phyloP scores from a whole-genome alignment of 2,113 vertebrate genomes.

The Eubucco bourcierii region DNA sequence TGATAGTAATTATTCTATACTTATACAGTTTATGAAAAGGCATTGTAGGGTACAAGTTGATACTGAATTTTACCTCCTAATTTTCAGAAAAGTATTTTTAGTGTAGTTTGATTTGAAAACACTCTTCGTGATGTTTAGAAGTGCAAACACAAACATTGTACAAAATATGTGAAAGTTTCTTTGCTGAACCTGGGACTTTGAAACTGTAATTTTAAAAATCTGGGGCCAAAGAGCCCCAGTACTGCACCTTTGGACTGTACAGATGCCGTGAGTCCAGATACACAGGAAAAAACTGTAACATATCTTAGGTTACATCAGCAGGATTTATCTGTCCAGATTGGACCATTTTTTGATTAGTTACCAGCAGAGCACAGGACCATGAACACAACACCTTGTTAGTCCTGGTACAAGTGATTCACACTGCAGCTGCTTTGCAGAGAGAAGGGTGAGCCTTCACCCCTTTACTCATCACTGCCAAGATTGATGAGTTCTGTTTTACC shows the following conservation, averaged over 20 bases:
- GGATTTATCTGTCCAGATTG: background rate
- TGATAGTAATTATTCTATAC: background rate
- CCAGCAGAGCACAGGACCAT: background rate
- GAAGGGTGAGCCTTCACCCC: accelerated
- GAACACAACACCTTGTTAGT: background rate
- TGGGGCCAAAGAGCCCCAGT: background rate
- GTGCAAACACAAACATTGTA: background rate
- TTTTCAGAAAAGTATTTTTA: background rate
- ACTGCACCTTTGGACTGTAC: background rate
- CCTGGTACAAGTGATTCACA: background rate
- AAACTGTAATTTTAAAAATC: background rate
- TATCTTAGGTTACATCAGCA: background rate
- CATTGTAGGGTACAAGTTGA: background rate
- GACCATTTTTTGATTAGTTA: background rate
- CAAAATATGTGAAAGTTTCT: background rate
- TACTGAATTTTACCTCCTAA: background rate
- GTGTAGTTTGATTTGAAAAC: background rate
- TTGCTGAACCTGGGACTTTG: background rate
- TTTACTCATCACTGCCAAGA: background rate
- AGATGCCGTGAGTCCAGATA: background rate
- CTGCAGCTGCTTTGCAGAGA: background rate
- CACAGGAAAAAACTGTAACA: background rate
- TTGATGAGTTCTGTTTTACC: background rate
- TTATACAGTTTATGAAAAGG: background rate
- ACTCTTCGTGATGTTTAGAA: background rate